A percentile compares a stretch with the other conserved stretches of the same genome.
These are phyloP conservation scores for Pygoscelis antarcticus DNA, from an alignment of 2,113 vertebrate species.

Conservation along the genomic window DNA sequence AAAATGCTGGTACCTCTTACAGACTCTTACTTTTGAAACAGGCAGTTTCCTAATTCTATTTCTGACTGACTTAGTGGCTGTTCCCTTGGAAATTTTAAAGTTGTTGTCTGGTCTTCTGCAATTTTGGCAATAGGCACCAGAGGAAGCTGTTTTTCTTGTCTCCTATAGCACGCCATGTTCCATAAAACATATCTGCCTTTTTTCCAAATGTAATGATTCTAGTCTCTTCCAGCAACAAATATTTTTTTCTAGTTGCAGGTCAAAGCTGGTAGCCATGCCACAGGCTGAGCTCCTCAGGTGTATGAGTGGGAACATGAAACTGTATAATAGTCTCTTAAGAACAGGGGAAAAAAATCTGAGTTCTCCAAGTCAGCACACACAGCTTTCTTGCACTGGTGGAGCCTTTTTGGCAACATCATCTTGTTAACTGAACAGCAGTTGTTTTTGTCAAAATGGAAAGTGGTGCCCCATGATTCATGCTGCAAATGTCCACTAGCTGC, in stretches of 20 bases:
- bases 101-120: slow-evolving; percentile 47
- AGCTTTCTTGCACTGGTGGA: not conserved
- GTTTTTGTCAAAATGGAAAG: slow-evolving; percentile 16
- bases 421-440: not conserved
- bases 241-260: not conserved
- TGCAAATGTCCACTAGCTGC: not conserved
- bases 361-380: not conserved
- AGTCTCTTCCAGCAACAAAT: not conserved
- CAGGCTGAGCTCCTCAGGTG: not conserved
- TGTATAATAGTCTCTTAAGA: not conserved
- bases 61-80: slow-evolving; percentile 31
- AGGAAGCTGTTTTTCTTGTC: slow-evolving; percentile 48
- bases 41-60: slow-evolving; percentile 44
- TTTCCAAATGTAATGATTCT: not conserved
- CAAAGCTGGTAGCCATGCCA: not conserved
- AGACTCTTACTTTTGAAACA: slow-evolving; percentile 3
- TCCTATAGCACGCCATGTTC: not conserved
- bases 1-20: not conserved
- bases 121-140: slow-evolving; percentile 37
- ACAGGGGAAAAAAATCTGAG: not conserved
- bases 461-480: slow-evolving; percentile 29
- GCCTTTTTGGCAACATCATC: slow-evolving; percentile 19
- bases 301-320: not conserved
- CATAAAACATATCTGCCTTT: not conserved
- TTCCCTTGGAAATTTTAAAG: slow-evolving; percentile 55